A percentile compares a stretch with the other conserved stretches of the same genome.
These are phyloP conservation scores for Bubalus kerabau DNA, from an alignment of 2,113 vertebrate species.

Conservation along the genomic window DNA sequence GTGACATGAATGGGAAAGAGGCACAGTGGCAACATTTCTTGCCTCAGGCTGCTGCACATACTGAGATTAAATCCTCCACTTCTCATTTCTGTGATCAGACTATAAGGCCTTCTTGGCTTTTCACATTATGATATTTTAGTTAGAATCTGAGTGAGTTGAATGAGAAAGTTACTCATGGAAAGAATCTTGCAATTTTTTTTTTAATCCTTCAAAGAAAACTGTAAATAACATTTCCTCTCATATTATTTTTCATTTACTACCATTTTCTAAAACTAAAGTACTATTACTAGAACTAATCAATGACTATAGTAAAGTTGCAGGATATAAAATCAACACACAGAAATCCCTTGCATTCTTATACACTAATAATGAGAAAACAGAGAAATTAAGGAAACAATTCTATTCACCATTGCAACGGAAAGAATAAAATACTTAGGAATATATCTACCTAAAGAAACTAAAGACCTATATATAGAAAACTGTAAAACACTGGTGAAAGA, in stretches of 20 bases:
- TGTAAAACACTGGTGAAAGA: too few species aligned
- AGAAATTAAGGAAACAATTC: too few species aligned
- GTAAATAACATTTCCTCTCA: not conserved
- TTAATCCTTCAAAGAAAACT: not conserved
- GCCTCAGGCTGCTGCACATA: not conserved
- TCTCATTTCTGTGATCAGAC: not conserved
- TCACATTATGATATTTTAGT: conserved; percentile 17
- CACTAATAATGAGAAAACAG: too few species aligned
- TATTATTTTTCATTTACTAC: not conserved
- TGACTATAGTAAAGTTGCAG: too few species aligned
- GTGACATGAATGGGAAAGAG: not conserved
- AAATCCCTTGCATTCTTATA: too few species aligned
- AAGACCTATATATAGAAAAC: too few species aligned
- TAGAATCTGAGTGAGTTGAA: not conserved
- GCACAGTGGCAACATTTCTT: not conserved
- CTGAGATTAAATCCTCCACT: not conserved
- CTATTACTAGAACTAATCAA: not conserved
- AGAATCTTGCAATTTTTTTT: not conserved
- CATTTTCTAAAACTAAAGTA: not conserved
- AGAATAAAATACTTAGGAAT: too few species aligned
- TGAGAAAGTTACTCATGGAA: not conserved
- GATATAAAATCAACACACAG: too few species aligned
- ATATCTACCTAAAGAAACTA: too few species aligned
- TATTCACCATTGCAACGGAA: too few species aligned
- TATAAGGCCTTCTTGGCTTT: not conserved